Evolutionary conservation across 30 jellyfish, hydroid and myxozoan genomes (phyloP).

Genomic region (Sanderia malayensis): DNA sequence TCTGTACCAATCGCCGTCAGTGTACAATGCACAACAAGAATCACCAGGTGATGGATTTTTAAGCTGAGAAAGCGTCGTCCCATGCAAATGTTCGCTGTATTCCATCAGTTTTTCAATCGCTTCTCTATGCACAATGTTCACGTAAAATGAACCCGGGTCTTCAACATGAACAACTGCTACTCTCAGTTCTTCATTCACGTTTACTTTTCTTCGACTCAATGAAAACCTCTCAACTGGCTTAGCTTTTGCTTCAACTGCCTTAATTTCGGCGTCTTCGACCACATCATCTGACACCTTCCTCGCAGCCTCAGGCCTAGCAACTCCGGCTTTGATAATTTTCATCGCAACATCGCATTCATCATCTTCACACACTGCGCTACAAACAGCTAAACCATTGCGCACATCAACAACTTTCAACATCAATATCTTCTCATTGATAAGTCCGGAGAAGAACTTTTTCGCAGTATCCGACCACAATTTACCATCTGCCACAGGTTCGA

Average conservation of each 20-base stretch:
- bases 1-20: conserved; percentile 65
- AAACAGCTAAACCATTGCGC: not conserved
- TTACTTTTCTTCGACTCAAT: not conserved
- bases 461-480: conserved; percentile 18
- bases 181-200: not conserved
- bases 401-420: not conserved
- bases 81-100: conserved; percentile 18
- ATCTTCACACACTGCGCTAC: not conserved
- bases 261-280: too few species aligned
- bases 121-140: conserved; percentile 45
- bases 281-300: too few species aligned
- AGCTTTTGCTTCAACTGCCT: not conserved
- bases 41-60: not conserved
- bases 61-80: conserved; percentile 17
- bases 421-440: conserved; percentile 27
- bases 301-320: conserved; percentile 30
- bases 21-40: conserved; percentile 45
- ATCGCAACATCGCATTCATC: not conserved
- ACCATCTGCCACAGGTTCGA: conserved; percentile 14
- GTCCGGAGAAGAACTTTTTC: not conserved
- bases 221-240: not conserved
- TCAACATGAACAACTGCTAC: conserved; percentile 32
- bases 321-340: conserved; percentile 12
- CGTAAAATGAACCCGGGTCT: conserved; percentile 57
- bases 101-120: conserved; percentile 37